Percentiles rank a stretch among this genome's conserved stretches.
These are phyloP conservation scores for Macrosteles quadrilineatus DNA, from an alignment of 1,140 invertebrate species.

Conservation along the genomic window DNA sequence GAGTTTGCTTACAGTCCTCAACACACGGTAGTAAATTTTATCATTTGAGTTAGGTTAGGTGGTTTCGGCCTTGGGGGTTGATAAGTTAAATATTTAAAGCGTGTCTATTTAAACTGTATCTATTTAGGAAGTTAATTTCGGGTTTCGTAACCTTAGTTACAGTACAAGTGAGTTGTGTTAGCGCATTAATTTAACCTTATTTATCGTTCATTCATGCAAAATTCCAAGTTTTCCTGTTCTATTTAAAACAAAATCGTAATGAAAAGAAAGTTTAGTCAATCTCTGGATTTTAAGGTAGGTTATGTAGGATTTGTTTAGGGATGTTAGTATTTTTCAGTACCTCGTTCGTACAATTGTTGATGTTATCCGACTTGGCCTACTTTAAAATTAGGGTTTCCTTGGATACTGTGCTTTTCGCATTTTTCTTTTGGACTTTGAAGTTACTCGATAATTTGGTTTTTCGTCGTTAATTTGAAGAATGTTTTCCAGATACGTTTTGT, in stretches of 20 bases:
- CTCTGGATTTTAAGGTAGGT: neutral
- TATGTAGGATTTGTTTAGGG: neutral
- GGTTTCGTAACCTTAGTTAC: neutral
- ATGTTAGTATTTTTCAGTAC: neutral
- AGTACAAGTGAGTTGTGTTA: neutral
- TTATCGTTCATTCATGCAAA: neutral
- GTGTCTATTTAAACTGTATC: too few relatives aligned
- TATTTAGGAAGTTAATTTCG: too few relatives aligned
- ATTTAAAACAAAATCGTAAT: neutral
- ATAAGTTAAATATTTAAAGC: neutral
- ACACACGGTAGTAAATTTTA: too few relatives aligned
- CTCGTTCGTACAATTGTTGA: neutral
- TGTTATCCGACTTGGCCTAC: neutral
- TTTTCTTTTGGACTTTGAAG: too few relatives aligned
- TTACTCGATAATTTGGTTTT: too few relatives aligned
- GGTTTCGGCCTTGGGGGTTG: neutral
- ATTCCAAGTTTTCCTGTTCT: neutral
- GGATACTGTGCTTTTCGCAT: too few relatives aligned
- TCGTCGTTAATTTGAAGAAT: too few relatives aligned
- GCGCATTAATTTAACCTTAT: neutral
- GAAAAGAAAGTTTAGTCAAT: neutral
- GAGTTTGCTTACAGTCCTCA: neutral
- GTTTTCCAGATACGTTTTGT: too few relatives aligned
- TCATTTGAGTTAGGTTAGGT: neutral
- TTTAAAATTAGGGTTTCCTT: too few relatives aligned